phyloP scores from a whole-genome alignment of 2,113 vertebrate species.

The Tetraodon nigroviridis region DNA sequence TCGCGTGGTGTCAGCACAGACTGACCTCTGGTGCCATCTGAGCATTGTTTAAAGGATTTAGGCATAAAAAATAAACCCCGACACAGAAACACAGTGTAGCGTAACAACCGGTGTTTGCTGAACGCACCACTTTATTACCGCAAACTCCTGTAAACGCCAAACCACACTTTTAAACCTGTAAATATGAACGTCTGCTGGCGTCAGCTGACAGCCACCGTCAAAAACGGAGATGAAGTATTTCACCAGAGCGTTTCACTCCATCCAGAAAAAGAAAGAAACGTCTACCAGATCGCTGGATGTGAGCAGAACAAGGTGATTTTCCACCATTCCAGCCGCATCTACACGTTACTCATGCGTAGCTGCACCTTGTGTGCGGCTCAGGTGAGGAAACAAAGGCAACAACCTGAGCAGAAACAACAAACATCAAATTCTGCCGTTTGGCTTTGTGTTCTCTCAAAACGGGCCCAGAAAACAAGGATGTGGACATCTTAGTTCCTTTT shows the following conservation, averaged over 20 bases:
- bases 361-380: background rate
- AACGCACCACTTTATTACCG: background rate
- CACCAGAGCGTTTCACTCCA: slow-evolving; percentile 34
- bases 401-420: slow-evolving; percentile 9
- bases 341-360: slow-evolving; percentile 12
- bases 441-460: slow-evolving; percentile 34
- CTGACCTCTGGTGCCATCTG: slow-evolving; percentile 9
- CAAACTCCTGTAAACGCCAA: background rate
- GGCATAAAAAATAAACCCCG: slow-evolving; percentile 16
- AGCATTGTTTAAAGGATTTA: slow-evolving; percentile 6
- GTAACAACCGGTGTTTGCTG: background rate
- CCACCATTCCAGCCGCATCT: slow-evolving; percentile 13
- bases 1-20: slow-evolving; percentile 5
- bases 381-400: background rate
- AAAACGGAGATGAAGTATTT: slow-evolving; percentile 34
- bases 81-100: slow-evolving; percentile 5
- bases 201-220: background rate
- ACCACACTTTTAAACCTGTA: background rate
- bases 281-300: slow-evolving; percentile 31
- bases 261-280: slow-evolving; percentile 33
- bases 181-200: background rate
- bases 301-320: slow-evolving; percentile 13
- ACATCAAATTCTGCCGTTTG: background rate
- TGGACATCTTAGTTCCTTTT: slow-evolving; percentile 67
- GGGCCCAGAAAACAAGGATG: slow-evolving; percentile 61